phyloP scores from a whole-genome alignment of 2,888 invertebrate species.

The Mellilla xanthometata region DNA sequence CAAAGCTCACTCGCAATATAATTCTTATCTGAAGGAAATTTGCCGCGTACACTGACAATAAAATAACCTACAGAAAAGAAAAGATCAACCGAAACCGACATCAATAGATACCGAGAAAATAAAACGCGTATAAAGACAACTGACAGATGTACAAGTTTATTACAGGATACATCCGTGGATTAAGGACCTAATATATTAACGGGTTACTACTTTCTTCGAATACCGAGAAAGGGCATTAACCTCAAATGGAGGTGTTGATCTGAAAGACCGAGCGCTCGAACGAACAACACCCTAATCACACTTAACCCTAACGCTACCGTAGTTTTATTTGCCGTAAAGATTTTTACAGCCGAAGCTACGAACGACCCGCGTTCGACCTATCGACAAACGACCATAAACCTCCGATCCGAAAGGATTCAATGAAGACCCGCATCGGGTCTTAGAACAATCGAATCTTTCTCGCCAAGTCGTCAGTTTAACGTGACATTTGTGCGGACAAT shows the following conservation, averaged over 20 bases:
- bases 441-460: conserved; percentile 34
- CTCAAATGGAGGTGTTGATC: conserved; percentile 36
- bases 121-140: conserved; percentile 19
- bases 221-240: conserved; percentile 25
- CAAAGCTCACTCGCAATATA: neutral
- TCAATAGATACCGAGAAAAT: conserved; percentile 9
- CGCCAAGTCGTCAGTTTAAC: neutral
- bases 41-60: neutral
- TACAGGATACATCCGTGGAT: conserved; percentile 20
- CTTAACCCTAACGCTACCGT: conserved; percentile 63
- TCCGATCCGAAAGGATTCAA: conserved; percentile 50
- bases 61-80: conserved; percentile 3
- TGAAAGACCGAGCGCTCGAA: conserved; percentile 30
- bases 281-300: conserved; percentile 60
- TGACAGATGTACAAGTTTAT: conserved; percentile 23
- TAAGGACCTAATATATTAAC: conserved; percentile 27
- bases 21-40: neutral
- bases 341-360: conserved; percentile 68
- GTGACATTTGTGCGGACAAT: conserved; percentile 4
- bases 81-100: conserved; percentile 9
- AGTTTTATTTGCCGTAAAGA: conserved; percentile 73
- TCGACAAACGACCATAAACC: conserved; percentile 62
- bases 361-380: conserved; percentile 41
- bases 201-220: conserved; percentile 21
- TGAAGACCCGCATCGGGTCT: conserved; percentile 40